These are phyloP conservation scores for Acronicta aceris DNA, from an alignment of 2,888 invertebrate species.

Conservation along the genomic window DNA sequence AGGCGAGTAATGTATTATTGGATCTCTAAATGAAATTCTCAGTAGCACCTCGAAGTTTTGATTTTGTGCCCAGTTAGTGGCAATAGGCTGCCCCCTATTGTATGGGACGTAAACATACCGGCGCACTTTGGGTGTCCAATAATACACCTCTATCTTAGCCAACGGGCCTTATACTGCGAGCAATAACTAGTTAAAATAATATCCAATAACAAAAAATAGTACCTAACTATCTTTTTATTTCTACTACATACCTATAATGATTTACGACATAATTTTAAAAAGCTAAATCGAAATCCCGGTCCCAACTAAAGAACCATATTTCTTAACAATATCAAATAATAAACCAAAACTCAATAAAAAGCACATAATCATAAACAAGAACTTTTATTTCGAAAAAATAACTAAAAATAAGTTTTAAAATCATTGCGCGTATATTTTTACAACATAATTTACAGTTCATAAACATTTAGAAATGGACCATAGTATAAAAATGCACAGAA, in stretches of 20 bases:
- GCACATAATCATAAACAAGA: constrained; percentile 33
- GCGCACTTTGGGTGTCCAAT: too few relatives aligned
- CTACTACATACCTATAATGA: neutral
- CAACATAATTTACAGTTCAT: constrained; percentile 42
- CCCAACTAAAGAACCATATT: neutral
- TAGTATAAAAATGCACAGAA: too few relatives aligned
- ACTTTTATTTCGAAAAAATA: constrained; percentile 4
- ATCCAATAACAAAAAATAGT: too few relatives aligned
- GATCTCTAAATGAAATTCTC: too few relatives aligned
- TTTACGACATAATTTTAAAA: neutral
- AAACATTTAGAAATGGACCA: constrained; percentile 17
- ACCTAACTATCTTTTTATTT: neutral
- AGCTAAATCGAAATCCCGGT: neutral
- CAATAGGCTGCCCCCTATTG: too few relatives aligned
- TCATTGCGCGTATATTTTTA: constrained; percentile 30
- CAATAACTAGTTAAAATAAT: too few relatives aligned
- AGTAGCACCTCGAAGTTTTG: too few relatives aligned
- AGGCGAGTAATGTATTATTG: too few relatives aligned
- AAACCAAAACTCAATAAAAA: constrained; percentile 33
- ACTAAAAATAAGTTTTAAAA: constrained; percentile 9
- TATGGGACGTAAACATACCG: too few relatives aligned
- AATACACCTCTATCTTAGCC: too few relatives aligned
- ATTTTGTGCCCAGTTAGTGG: too few relatives aligned
- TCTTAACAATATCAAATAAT: constrained; percentile 9
- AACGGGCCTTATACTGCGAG: too few relatives aligned